These are phyloP conservation scores for Gnatocerus cornutus DNA, from an alignment of 2,888 invertebrate species.

Conservation along the genomic window DNA sequence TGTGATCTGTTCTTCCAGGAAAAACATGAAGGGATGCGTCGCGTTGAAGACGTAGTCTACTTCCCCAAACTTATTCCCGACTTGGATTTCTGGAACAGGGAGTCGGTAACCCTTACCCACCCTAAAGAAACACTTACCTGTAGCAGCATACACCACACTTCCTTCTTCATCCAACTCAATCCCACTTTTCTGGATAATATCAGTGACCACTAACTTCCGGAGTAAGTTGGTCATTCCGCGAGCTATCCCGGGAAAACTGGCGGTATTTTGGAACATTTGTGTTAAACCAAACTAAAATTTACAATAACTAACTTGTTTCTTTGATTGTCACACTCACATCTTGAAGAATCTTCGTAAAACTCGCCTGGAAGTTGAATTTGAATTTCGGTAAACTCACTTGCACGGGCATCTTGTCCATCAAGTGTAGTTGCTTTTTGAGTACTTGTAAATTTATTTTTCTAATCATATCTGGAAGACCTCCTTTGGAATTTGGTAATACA, in stretches of 20 bases:
- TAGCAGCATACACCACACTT: conserved; percentile 80
- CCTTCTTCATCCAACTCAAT: conserved; percentile 86
- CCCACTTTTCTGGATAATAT: conserved; percentile 83
- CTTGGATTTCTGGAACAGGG: conserved; percentile 75
- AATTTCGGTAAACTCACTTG: conserved; percentile 83
- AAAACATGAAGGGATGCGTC: conserved; percentile 85
- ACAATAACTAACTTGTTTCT: background rate
- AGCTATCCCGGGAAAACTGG: conserved; percentile 81
- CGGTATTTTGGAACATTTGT: conserved; percentile 82
- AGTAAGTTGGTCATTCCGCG: conserved; percentile 69
- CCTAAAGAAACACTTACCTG: conserved; percentile 72
- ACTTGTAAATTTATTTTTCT: conserved; percentile 74
- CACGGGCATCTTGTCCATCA: conserved; percentile 76
- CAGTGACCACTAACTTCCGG: conserved; percentile 75
- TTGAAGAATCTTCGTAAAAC: conserved; percentile 76
- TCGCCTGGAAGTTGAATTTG: conserved; percentile 80
- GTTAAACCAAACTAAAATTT: conserved; percentile 78
- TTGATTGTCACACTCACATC: conserved; percentile 71
- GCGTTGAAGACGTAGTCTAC: conserved; percentile 78
- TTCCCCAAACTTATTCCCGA: conserved; percentile 83
- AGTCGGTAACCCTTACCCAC: no score
- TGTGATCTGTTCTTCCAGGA: conserved; percentile 83
- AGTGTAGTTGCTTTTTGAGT: conserved; percentile 75
- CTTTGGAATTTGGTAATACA: conserved; percentile 78
- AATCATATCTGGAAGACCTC: conserved; percentile 77